A percentile compares a stretch with the other conserved stretches of the same genome.
phyloP scores from a whole-genome alignment of 2,888 invertebrate genomes.

The Automeris io region DNA sequence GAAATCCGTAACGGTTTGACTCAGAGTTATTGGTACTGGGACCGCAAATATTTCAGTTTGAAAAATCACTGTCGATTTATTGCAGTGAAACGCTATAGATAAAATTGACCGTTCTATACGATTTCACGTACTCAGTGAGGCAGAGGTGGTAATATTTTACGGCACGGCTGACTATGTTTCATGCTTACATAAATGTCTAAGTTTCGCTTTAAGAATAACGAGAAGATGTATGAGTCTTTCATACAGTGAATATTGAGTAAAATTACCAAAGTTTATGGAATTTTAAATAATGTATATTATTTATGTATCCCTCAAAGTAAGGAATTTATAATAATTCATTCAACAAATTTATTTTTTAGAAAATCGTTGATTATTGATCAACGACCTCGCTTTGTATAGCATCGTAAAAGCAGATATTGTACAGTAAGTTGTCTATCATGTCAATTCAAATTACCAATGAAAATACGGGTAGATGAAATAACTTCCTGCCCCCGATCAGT shows the following conservation, averaged over 20 bases:
- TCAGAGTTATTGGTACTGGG: conserved; percentile 44
- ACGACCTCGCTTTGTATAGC: too few relatives aligned
- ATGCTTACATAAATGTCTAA: conserved; percentile 1
- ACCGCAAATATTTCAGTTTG: conserved; percentile 58
- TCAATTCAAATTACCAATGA: too few relatives aligned
- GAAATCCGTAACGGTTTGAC: conserved; percentile 32
- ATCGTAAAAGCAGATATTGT: too few relatives aligned
- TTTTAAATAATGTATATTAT: too few relatives aligned
- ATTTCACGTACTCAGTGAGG: conserved; percentile 24
- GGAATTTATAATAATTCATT: too few relatives aligned
- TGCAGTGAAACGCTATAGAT: conserved; percentile 50
- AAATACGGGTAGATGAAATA: too few relatives aligned
- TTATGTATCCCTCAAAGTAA: too few relatives aligned
- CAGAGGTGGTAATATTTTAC: conserved; percentile 21
- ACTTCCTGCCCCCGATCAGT: too few relatives aligned
- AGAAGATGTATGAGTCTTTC: neutral
- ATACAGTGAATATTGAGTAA: neutral
- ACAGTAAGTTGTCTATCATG: too few relatives aligned
- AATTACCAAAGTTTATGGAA: too few relatives aligned
- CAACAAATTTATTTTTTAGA: too few relatives aligned
- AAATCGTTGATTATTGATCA: too few relatives aligned
- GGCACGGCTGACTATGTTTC: conserved; percentile 6
- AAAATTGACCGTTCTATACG: conserved; percentile 50
- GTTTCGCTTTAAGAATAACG: conserved; percentile 8
- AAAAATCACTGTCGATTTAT: conserved; percentile 62